Percentiles rank a stretch among this genome's conserved stretches.
Evolutionary conservation across 1,140 invertebrate genomes (phyloP).

Genomic region (Eulimnadia texana): DNA sequence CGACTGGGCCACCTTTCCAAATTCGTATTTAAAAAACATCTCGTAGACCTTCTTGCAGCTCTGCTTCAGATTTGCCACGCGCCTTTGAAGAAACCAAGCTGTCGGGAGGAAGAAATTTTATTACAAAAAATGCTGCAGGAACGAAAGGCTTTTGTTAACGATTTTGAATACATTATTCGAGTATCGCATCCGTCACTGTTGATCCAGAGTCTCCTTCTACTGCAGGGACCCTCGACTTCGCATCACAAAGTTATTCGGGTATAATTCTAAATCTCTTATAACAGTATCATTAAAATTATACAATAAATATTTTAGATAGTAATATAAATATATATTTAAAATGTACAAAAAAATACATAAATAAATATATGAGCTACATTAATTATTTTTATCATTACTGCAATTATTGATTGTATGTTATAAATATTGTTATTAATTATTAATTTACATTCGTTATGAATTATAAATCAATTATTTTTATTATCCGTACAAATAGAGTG

Average conservation of each 20-base stretch:
- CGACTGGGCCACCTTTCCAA: conserved; percentile 9
- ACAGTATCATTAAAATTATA: too few relatives aligned
- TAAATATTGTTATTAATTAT: too few relatives aligned
- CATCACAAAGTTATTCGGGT: conserved; percentile 12
- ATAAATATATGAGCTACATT: too few relatives aligned
- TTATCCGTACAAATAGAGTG: too few relatives aligned
- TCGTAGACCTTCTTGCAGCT: conserved; percentile 40
- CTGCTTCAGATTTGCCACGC: conserved; percentile 53
- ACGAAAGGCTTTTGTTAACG: conserved; percentile 34
- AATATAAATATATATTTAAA: too few relatives aligned
- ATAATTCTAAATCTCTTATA: background rate
- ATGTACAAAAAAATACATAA: too few relatives aligned
- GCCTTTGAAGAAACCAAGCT: conserved; percentile 40
- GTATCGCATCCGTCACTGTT: conserved; percentile 42
- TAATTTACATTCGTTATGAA: too few relatives aligned
- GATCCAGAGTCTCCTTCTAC: conserved; percentile 50
- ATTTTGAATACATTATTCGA: conserved; percentile 37
- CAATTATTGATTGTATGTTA: background rate
- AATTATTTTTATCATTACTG: background rate
- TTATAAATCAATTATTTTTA: too few relatives aligned
- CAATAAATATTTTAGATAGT: too few relatives aligned
- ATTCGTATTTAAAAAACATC: conserved; percentile 21
- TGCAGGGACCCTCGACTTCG: conserved; percentile 35
- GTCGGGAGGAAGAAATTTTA: background rate
- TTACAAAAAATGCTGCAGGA: conserved; percentile 30